Evolutionary conservation across 2,888 invertebrate genomes (phyloP).

Genomic region (Prosopocoilus inquinatus): DNA sequence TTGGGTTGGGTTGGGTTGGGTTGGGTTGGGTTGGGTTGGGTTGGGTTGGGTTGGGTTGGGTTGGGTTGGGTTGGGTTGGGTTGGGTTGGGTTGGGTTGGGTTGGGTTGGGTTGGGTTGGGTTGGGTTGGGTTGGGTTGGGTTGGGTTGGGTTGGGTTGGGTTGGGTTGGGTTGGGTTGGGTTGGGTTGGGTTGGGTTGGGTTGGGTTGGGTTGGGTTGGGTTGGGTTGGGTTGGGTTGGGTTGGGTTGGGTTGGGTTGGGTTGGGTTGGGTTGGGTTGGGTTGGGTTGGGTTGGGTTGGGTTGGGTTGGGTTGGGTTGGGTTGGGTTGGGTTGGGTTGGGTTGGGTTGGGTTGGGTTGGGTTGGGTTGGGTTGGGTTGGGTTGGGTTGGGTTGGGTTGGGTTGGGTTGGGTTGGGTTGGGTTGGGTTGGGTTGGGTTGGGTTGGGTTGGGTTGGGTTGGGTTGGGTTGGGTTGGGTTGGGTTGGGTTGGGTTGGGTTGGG

Average conservation of each 20-base stretch:
- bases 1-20: conserved; percentile 10
- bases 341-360: conserved; percentile 9
- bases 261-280: conserved; percentile 9
- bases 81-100: conserved; percentile 9
- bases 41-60: conserved; percentile 11
- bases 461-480: conserved; percentile 9
- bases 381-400: conserved; percentile 11
- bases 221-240: conserved; percentile 11
- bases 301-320: conserved; percentile 10
- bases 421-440: conserved; percentile 11
- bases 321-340: conserved; percentile 11
- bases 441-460: conserved; percentile 9
- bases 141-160: conserved; percentile 9
- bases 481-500: conserved; percentile 11
- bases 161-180: conserved; percentile 9
- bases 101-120: conserved; percentile 10
- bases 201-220: conserved; percentile 10
- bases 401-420: conserved; percentile 10
- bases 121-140: conserved; percentile 11
- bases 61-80: conserved; percentile 9
- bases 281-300: conserved; percentile 11
- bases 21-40: conserved; percentile 9
- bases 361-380: conserved; percentile 9
- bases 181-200: conserved; percentile 11
- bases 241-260: conserved; percentile 9